A percentile compares a stretch with the other conserved stretches of the same genome.
Conservation (phyloP, 2,888 invertebrate species). For the Cheilosia scutellata region DNA sequence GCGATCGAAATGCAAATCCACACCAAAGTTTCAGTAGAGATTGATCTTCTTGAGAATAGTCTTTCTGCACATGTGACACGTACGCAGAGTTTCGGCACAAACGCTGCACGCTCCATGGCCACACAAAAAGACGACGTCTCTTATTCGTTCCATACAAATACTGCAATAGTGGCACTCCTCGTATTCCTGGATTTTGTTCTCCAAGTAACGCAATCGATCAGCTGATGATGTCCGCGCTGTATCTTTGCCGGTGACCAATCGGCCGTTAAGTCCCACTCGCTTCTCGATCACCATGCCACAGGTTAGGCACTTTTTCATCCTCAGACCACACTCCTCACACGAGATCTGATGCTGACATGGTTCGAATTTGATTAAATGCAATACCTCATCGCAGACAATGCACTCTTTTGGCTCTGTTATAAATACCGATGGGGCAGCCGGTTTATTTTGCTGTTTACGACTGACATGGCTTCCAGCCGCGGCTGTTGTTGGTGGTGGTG, state of each 20-base stretch:
- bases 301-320: constrained; percentile 91
- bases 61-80: constrained; percentile 90
- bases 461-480: constrained; percentile 70
- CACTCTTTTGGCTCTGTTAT: constrained; percentile 85
- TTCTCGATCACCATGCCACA: constrained; percentile 87
- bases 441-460: constrained; percentile 80
- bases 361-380: constrained; percentile 88
- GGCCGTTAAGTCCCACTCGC: constrained; percentile 85
- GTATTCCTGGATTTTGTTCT: constrained; percentile 92
- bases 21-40: constrained; percentile 80
- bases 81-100: constrained; percentile 92
- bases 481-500: constrained; percentile 8
- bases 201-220: constrained; percentile 88
- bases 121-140: constrained; percentile 94
- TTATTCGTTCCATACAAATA: constrained; percentile 93
- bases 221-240: constrained; percentile 86
- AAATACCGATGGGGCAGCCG: constrained; percentile 58
- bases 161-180: constrained; percentile 94
- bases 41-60: constrained; percentile 84
- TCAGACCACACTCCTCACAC: constrained; percentile 90
- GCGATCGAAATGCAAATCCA: constrained; percentile 15
- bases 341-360: constrained; percentile 91
- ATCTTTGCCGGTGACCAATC: constrained; percentile 84
- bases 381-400: constrained; percentile 89
- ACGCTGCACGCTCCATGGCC: constrained; percentile 93